Conservation (phyloP, 2,888 invertebrate genomes). For the Watsonalla binaria region DNA sequence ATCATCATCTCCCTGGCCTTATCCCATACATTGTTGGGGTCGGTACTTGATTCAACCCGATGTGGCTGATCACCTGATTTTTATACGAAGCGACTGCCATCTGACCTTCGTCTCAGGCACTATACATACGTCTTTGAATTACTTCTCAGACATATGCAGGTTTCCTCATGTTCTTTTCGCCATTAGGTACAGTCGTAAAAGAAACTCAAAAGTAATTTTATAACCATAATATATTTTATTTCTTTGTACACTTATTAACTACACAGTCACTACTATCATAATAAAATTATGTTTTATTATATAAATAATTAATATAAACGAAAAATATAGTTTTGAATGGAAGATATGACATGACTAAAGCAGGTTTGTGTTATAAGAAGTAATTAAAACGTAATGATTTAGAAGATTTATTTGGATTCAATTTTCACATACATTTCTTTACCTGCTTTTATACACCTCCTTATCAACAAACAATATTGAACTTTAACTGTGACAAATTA, state of each 20-base stretch:
- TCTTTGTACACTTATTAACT: slow-evolving; percentile 17
- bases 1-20: too few relatives aligned
- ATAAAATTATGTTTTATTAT: slow-evolving; percentile 7
- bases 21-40: too few relatives aligned
- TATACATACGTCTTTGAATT: too few relatives aligned
- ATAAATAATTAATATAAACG: slow-evolving; percentile 26
- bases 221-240: slow-evolving; percentile 31
- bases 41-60: too few relatives aligned
- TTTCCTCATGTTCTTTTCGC: too few relatives aligned
- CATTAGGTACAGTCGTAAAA: too few relatives aligned
- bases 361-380: slow-evolving; percentile 10
- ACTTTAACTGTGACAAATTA: too few relatives aligned
- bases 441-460: neutral
- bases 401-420: slow-evolving; percentile 2
- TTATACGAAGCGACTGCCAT: too few relatives aligned
- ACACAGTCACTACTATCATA: slow-evolving; percentile 32
- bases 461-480: too few relatives aligned
- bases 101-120: too few relatives aligned
- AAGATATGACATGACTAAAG: slow-evolving; percentile 30
- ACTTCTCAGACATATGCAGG: too few relatives aligned
- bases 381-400: slow-evolving; percentile 1
- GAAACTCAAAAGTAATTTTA: slow-evolving; percentile 15
- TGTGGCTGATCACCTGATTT: too few relatives aligned
- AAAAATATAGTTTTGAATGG: slow-evolving; percentile 15
- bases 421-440: neutral